Evolutionary conservation across 2,797 vertebrate species (phyloP).

Genomic region (Gobio occitaniae): DNA sequence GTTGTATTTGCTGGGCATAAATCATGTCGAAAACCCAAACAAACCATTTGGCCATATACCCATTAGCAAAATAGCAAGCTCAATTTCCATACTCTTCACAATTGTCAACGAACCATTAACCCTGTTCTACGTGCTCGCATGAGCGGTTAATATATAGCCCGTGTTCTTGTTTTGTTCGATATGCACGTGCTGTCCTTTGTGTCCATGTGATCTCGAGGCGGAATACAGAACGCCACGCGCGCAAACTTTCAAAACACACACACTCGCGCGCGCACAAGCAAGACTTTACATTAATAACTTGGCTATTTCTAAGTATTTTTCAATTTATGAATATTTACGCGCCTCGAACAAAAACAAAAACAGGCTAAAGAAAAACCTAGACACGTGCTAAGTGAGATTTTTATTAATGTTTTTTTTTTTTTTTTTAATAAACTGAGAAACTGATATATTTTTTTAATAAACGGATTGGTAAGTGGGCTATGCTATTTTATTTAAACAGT

Average conservation of each 20-base stretch:
- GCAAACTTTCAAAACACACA: conserved; percentile 26
- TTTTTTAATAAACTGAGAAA: neutral
- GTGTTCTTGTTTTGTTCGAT: conserved; percentile 36
- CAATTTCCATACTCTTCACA: conserved; percentile 16
- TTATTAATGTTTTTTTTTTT: neutral
- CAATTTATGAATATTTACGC: too few relatives aligned
- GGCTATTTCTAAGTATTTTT: neutral
- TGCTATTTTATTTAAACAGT: neutral
- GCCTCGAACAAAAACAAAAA: neutral
- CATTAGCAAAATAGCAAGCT: neutral
- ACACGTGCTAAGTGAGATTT: neutral
- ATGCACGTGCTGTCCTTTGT: conserved; percentile 46
- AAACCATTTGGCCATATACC: neutral
- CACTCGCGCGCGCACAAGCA: neutral
- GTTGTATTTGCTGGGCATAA: neutral
- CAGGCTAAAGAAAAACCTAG: neutral
- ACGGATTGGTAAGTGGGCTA: neutral
- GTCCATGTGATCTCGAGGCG: conserved; percentile 25
- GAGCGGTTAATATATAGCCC: conserved; percentile 53
- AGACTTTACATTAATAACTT: neutral
- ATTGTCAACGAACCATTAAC: conserved; percentile 30
- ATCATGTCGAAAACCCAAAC: neutral
- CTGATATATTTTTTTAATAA: too few relatives aligned
- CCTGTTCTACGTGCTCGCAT: neutral
- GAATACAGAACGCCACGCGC: conserved; percentile 18